Conservation (phyloP, 2,113 vertebrate species). For the Tupaia tana region DNA sequence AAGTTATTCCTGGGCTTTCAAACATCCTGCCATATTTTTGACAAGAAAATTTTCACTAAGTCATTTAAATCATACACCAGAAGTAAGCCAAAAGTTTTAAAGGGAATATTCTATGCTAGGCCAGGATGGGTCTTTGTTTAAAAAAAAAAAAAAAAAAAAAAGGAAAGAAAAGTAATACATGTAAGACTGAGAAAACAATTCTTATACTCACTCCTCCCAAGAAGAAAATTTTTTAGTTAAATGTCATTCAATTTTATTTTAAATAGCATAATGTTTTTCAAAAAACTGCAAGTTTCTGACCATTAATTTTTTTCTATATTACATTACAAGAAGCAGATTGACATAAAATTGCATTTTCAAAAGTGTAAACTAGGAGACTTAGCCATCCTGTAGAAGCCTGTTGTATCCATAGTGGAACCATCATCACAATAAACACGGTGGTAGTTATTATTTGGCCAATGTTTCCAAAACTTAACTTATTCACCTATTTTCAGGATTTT, state of each 20-base stretch:
- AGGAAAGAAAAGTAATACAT: neutral
- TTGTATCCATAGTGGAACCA: neutral
- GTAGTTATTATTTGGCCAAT: neutral
- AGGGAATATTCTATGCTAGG: slow-evolving; percentile 7
- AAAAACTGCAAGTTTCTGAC: neutral
- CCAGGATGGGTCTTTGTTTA: neutral
- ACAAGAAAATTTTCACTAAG: slow-evolving; percentile 63
- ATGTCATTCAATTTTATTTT: neutral
- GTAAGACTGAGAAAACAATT: slow-evolving; percentile 11
- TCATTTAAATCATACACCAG: slow-evolving; percentile 24
- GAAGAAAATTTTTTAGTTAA: slow-evolving; percentile 51
- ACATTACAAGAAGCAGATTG: neutral
- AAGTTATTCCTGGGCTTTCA: slow-evolving; percentile 45
- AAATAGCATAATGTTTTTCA: neutral
- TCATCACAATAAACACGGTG: neutral
- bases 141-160: neutral
- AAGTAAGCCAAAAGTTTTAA: slow-evolving; percentile 47
- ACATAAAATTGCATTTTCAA: neutral
- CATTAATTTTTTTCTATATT: neutral
- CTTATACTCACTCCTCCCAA: neutral
- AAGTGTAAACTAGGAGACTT: neutral
- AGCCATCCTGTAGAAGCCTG: neutral
- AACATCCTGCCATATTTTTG: slow-evolving; percentile 50
- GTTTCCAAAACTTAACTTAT: neutral
- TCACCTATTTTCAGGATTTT: neutral